These are phyloP conservation scores for Eleginops maclovinus DNA, from an alignment of 2,113 vertebrate species.

Conservation along the genomic window DNA sequence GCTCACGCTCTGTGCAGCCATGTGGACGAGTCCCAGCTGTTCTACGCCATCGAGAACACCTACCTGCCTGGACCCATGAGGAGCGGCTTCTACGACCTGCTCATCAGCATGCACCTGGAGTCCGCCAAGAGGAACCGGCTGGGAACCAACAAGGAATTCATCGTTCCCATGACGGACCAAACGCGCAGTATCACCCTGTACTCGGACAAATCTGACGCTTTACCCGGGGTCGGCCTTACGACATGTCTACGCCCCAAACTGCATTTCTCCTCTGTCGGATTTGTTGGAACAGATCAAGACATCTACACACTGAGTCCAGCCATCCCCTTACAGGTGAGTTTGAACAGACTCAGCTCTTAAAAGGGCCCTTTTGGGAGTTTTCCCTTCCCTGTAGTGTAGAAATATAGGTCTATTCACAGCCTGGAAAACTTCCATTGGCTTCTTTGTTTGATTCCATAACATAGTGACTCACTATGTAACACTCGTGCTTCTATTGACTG, in stretches of 20 bases:
- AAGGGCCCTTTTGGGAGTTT: not conserved
- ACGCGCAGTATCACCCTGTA: conserved; percentile 90
- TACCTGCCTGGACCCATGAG: conserved; percentile 91
- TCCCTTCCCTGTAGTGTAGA: no score
- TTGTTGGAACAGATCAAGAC: conserved; percentile 83
- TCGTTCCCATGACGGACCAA: conserved; percentile 91
- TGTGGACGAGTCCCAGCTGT: conserved; percentile 92
- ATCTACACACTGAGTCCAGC: conserved; percentile 88
- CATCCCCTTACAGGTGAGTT: conserved; percentile 86
- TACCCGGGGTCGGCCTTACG: conserved; percentile 90
- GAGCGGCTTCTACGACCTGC: conserved; percentile 92
- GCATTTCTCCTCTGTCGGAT: conserved; percentile 89
- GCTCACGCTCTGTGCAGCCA: conserved; percentile 95
- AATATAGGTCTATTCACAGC: no score
- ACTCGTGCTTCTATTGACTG: no score
- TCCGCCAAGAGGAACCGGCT: conserved; percentile 92
- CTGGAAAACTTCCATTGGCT: no score
- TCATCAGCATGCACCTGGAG: conserved; percentile 95
- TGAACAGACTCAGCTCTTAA: not conserved
- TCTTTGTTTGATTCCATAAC: no score
- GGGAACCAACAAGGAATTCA: conserved; percentile 95
- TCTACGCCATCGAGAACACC: conserved; percentile 91
- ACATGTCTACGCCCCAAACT: conserved; percentile 91
- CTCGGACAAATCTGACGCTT: conserved; percentile 79
- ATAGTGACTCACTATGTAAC: no score